Base-by-base conservation (phyloP, 1,140 invertebrate species). In the Eupristina koningsbergeri region DNA sequence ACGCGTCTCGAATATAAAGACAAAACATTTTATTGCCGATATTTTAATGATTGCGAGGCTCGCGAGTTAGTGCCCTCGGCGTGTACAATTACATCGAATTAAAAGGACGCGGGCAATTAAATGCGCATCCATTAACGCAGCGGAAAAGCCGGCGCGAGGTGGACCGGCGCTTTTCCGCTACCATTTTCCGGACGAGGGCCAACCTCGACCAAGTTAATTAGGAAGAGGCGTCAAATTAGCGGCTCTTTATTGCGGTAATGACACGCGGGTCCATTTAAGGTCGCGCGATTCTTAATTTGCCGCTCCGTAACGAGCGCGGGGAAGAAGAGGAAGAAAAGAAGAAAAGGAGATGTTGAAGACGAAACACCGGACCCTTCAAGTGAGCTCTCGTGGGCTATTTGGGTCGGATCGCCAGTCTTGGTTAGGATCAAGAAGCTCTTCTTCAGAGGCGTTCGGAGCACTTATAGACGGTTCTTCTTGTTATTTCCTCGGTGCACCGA, bases 1-100 rank as follows among this genome's bases (percentile, higher is more conserved):
- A 39, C n/a, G 22, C 74, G n/a, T n/a, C 45, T 31, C 50, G 73
- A 29, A 53, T 53, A 75, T 53, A 75, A 75, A 75, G 75, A 77
- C 75, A 77, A 77, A 77, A 61, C 75, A 53, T 77, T 77, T 61
- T 61, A 77, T 77, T 77, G 53, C 50, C 34, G 15, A 77, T 77
- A 77, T 61, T 77, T 77, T 78, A 78, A 80, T 31, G 61, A 77
- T 77, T 39, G 9, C 15, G 45, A 26, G 6, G 41, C 63, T 22
- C 58, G 76, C 63, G 63, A 53, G 15, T 80, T 36, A 80, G 6
- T 69, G 63, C 39, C 26, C 63, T 0, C 13, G 34, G 3, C 5
- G 19, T 11, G 9, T 77, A 61, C 75, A 77, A 39, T 53, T 77
- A 78, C n/a, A 45, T 29, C 58, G 61, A 58, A 58, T 77, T 58